Evolutionary conservation across 2,888 invertebrate genomes (phyloP).

Genomic region (Carterocephalus palaemon): DNA sequence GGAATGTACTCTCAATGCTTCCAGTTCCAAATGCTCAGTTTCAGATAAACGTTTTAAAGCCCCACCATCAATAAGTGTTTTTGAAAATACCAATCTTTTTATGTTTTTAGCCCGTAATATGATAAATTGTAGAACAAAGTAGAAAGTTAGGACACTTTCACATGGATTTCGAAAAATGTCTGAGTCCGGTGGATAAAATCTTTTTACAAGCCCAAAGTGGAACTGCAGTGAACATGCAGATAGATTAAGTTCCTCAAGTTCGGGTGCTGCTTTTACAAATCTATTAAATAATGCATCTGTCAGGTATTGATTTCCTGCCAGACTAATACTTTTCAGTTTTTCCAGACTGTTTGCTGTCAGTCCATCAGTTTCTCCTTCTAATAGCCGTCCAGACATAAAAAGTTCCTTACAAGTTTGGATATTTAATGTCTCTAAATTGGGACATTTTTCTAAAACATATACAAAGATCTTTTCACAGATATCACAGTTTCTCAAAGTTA

Average conservation of each 20-base stretch:
- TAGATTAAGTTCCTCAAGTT: conserved; percentile 80
- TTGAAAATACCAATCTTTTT: conserved; percentile 81
- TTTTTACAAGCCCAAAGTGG: conserved; percentile 82
- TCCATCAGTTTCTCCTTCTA: conserved; percentile 80
- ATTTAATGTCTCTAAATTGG: conserved; percentile 77
- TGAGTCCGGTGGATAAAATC: conserved; percentile 80
- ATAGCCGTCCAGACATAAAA: conserved; percentile 85
- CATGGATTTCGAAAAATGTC: conserved; percentile 72
- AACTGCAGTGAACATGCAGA: conserved; percentile 85
- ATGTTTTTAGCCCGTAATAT: conserved; percentile 72
- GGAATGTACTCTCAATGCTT: conserved; percentile 70
- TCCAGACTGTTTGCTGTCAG: conserved; percentile 64
- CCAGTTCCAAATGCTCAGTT: conserved; percentile 71
- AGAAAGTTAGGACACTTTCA: conserved; percentile 85
- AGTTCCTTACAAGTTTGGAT: conserved; percentile 83
- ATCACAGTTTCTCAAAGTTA: conserved; percentile 80
- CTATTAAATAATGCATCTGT: conserved; percentile 86
- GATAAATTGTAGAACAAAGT: conserved; percentile 80
- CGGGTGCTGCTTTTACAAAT: conserved; percentile 79
- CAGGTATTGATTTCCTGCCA: conserved; percentile 84
- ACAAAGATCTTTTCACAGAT: conserved; percentile 81
- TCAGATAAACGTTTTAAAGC: conserved; percentile 78
- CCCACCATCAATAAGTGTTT: conserved; percentile 82
- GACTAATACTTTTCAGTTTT: conserved; percentile 78
- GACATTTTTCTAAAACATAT: conserved; percentile 76